These are phyloP conservation scores for Stomatorhinus walkeri DNA, from an alignment of 2,797 vertebrate species.

Conservation along the genomic window DNA sequence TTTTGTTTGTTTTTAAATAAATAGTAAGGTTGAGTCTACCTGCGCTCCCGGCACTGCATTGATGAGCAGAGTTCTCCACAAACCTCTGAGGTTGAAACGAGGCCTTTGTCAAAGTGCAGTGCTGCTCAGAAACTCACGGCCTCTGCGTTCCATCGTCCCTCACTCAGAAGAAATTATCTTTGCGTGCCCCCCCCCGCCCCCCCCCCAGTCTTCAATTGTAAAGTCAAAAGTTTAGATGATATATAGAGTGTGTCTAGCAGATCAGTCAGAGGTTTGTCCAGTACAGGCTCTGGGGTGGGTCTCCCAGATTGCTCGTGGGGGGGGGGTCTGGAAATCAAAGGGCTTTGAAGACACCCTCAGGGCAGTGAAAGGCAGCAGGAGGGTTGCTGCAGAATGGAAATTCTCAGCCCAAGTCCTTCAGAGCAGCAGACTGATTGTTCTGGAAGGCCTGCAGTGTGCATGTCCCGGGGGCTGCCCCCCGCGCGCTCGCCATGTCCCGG, in stretches of 20 bases:
- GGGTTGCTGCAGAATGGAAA: not conserved
- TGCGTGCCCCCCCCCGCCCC: not conserved
- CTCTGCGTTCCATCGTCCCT: not conserved
- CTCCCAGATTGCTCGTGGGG: not conserved
- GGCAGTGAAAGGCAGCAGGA: not conserved
- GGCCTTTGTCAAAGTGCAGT: not conserved
- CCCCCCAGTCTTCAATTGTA: not conserved
- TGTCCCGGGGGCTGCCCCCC: not conserved
- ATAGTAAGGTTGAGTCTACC: not conserved
- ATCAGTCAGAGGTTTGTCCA: not conserved
- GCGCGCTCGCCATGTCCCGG: too few relatives aligned
- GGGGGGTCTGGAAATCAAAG: not conserved
- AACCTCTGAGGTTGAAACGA: not conserved
- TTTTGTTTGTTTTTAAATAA: not conserved
- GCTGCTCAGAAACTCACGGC: not conserved
- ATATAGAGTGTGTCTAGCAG: not conserved
- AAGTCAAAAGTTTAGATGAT: not conserved
- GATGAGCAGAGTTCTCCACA: not conserved
- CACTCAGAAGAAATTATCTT: not conserved
- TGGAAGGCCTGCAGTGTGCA: not conserved
- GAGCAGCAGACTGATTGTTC: not conserved
- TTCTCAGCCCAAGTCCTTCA: not conserved
- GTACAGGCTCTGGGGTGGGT: not conserved
- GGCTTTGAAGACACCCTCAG: not conserved
- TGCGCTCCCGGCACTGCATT: not conserved